Base-by-base conservation (phyloP, 2,888 invertebrate species). In the Helobdella robusta region DNA sequence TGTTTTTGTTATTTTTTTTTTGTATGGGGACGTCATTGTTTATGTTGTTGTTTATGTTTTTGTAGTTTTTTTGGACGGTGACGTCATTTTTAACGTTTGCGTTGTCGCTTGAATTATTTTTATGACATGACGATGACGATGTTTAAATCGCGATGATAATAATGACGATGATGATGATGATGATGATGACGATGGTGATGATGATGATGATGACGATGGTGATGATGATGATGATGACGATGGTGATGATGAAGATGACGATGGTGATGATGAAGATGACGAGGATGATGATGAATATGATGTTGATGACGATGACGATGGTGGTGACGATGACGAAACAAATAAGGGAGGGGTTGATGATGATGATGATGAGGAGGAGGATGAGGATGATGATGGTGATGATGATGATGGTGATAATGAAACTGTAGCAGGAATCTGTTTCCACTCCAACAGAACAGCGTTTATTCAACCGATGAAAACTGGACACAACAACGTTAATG, bases 121-220 rank as follows among this genome's bases (percentile, higher is more conserved):
- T n/a, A n/a, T n/a, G n/a, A n/a, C n/a, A 28, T 56, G 56, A 11
- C 32, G 56, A 30, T 50, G 52, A 18, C 23, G 52, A 58, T 30
- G 58, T 8, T 30, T n/a, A n/a, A 20, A 58, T 30, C 28, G 30
- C 30, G 58, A 58, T 30, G 58, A 58, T 30, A 32, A 58, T 30
- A 32, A 58, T 30, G 58, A 58, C 30, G 58, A 58, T 58, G 58
- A 58, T 58, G 58, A 35, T 28, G 32, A 59, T 59, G 59, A 59
- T 35, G 59, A 59, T 2, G 59, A 59, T 2, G 59, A 59, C 4
- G 59, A 59, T 36, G 36, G 36, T 35, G 36, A 59, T 35, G 59
- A 59, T 35, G 59, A 59, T n/a, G 59, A 35, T 59, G 59, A 35
- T 35, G 36, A 59, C 15, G 36, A 35, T 59, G 59, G 36, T 59